Evolutionary conservation across 2,797 vertebrate species (phyloP).

Genomic region (Heterohyrax brucei): DNA sequence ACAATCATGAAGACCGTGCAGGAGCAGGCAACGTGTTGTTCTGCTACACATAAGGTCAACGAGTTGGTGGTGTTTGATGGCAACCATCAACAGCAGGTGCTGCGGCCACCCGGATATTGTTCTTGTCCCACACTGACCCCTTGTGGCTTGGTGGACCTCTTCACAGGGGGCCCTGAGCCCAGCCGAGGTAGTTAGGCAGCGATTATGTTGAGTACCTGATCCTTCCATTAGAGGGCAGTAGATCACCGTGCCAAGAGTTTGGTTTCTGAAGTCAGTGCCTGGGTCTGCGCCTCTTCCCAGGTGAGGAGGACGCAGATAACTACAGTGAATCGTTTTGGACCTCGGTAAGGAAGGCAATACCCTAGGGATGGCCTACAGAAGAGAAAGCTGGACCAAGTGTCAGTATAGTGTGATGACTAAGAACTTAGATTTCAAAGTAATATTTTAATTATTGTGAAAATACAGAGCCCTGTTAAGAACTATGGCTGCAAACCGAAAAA

Average conservation of each 20-base stretch:
- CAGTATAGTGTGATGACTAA: background rate
- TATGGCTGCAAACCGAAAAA: no score
- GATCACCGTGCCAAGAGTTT: background rate
- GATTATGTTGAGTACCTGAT: background rate
- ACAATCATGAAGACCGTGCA: no score
- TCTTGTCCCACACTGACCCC: background rate
- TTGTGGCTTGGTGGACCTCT: background rate
- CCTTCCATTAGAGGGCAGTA: background rate
- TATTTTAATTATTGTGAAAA: no score
- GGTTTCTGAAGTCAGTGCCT: background rate
- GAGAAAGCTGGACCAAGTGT: background rate
- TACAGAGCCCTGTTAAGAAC: no score
- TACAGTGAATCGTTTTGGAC: background rate
- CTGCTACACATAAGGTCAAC: no score
- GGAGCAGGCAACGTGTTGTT: no score
- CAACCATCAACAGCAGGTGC: no score
- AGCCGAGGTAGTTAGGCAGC: fast-evolving
- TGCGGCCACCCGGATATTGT: no score
- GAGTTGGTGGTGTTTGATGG: no score
- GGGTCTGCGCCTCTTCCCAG: background rate
- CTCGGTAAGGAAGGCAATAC: background rate
- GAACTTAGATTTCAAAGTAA: background rate
- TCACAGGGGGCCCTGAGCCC: background rate
- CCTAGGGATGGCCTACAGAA: background rate
- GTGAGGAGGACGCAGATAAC: fast-evolving